phyloP scores from a whole-genome alignment of 2,888 invertebrate genomes.

The Phengaris alcon region DNA sequence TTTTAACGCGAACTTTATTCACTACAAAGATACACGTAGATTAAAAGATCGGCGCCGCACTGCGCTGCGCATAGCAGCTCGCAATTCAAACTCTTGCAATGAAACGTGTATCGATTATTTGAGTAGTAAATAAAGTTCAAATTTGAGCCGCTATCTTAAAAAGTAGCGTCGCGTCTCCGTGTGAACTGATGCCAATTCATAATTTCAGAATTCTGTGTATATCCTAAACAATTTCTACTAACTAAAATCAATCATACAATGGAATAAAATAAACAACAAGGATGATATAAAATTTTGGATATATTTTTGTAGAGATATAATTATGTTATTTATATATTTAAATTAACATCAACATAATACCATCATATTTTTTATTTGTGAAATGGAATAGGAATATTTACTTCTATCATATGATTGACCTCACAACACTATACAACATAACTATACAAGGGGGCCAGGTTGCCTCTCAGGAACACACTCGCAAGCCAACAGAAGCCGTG shows the following conservation, averaged over 20 bases:
- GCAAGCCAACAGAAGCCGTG: slow-evolving; percentile 74
- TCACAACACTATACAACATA: slow-evolving; percentile 16
- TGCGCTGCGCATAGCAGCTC: no score
- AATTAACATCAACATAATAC: not conserved
- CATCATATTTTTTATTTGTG: not conserved
- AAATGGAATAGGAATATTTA: not conserved
- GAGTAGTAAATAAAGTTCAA: no score
- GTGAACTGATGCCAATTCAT: slow-evolving; percentile 24
- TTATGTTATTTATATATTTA: not conserved
- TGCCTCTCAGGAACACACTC: slow-evolving; percentile 61
- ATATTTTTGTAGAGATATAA: not conserved
- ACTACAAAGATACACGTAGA: no score
- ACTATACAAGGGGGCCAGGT: slow-evolving; percentile 31
- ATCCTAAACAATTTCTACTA: slow-evolving; percentile 38
- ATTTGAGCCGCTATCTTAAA: no score
- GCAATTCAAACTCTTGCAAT: no score
- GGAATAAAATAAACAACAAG: slow-evolving; percentile 34
- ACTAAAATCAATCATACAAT: slow-evolving; percentile 38
- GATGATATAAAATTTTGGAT: not conserved
- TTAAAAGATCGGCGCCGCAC: no score
- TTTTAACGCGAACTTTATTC: no score
- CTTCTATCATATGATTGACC: slow-evolving; percentile 28
- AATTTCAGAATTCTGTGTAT: slow-evolving; percentile 35
- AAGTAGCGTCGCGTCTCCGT: no score
- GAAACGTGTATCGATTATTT: no score